Conservation (phyloP, 2,888 invertebrate genomes). For the Lepas anatifera region DNA sequence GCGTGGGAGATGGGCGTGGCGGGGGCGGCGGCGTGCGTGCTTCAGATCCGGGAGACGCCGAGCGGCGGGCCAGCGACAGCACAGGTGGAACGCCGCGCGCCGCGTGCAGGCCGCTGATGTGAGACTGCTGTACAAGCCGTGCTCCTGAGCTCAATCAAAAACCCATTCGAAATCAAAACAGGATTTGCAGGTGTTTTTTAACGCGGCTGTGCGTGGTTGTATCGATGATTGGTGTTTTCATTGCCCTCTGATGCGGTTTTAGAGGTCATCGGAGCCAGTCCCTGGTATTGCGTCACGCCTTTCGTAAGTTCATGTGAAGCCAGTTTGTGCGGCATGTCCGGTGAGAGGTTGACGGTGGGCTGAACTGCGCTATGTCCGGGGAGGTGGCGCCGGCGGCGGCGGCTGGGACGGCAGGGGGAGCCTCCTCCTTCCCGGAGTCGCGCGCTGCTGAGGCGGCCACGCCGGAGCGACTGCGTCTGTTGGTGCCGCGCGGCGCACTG, state of each 20-base stretch:
- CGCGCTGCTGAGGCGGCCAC: neutral
- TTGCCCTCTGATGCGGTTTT: too few species aligned
- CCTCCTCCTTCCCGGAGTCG: too few species aligned
- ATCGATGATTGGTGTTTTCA: too few species aligned
- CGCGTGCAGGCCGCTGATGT: neutral
- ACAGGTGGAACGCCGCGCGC: neutral
- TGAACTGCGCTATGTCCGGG: neutral
- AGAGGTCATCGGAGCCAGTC: too few species aligned
- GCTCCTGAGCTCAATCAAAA: constrained; percentile 6
- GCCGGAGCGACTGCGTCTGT: neutral
- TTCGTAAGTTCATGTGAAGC: too few species aligned
- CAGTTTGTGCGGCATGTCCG: neutral
- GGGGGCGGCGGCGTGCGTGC: neutral
- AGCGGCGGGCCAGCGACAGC: neutral
- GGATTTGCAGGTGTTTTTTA: too few species aligned
- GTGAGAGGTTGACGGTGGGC: too few species aligned
- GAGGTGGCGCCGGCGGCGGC: neutral
- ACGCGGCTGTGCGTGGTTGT: too few species aligned
- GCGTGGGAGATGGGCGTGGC: neutral
- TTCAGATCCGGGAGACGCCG: neutral
- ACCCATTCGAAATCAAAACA: neutral
- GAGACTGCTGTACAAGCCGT: neutral
- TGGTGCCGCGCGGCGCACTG: neutral
- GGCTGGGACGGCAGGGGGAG: neutral
- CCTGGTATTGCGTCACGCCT: too few species aligned